Evolutionary conservation across 2,888 invertebrate genomes (phyloP).

Genomic region (Heliconius hortense): DNA sequence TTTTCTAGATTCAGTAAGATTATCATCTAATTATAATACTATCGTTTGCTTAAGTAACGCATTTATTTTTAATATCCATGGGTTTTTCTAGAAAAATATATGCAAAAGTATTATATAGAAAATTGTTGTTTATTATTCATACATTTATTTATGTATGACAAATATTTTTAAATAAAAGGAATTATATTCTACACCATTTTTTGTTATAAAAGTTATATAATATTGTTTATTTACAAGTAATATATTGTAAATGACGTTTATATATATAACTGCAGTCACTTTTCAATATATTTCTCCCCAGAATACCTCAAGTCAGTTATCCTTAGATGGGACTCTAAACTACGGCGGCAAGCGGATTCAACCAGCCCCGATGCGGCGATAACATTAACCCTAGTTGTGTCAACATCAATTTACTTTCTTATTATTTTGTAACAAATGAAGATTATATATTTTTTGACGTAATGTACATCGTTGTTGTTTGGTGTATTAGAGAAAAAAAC

Average conservation of each 20-base stretch:
- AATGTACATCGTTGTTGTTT: neutral
- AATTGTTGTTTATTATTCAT: neutral
- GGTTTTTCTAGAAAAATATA: neutral
- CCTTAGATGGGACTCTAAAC: slow-evolving; percentile 22
- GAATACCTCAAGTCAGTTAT: slow-evolving; percentile 10
- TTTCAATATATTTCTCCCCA: neutral
- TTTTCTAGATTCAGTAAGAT: neutral
- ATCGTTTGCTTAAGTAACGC: neutral
- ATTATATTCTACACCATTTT: neutral
- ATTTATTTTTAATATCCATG: neutral
- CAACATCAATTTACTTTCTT: neutral
- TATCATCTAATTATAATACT: neutral
- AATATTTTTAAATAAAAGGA: neutral
- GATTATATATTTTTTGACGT: neutral
- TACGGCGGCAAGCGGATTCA: neutral
- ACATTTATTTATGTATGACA: neutral
- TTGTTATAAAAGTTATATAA: neutral
- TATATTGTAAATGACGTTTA: neutral
- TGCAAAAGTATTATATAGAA: neutral
- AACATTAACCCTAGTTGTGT: slow-evolving; percentile 17
- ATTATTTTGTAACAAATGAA: slow-evolving; percentile 8
- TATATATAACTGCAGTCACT: neutral
- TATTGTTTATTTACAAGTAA: neutral
- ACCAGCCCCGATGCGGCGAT: slow-evolving; percentile 2
- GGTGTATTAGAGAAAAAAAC: neutral